A percentile compares a stretch with the other conserved stretches of the same genome.
phyloP scores from a whole-genome alignment of 30 jellyfish, hydroid and myxozoan species.

The Turritopsis dohrnii region DNA sequence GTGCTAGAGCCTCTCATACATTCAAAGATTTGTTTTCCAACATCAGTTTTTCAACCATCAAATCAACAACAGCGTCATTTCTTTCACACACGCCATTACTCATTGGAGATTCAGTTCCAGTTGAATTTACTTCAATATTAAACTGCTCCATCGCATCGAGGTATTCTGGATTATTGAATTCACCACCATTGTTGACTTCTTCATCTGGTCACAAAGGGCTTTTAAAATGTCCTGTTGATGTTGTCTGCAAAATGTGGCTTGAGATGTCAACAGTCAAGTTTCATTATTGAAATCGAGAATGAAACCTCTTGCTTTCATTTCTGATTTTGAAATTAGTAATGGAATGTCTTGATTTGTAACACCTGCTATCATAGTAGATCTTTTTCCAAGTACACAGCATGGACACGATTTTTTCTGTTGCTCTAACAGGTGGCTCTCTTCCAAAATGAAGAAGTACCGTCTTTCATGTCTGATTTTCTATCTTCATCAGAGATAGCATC shows the following conservation, averaged over 20 bases:
- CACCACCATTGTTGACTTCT: constrained; percentile 22
- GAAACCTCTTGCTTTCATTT: constrained; percentile 20
- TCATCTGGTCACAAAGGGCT: constrained; percentile 1
- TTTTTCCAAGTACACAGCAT: neutral
- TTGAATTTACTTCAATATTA: constrained; percentile 24
- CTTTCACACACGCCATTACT: constrained; percentile 23
- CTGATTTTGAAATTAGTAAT: constrained; percentile 18
- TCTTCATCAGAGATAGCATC: constrained; percentile 26
- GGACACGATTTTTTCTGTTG: neutral
- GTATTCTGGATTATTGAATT: constrained; percentile 31
- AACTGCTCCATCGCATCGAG: constrained; percentile 30
- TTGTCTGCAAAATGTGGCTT: constrained; percentile 15
- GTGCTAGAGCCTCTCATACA: constrained; percentile 1
- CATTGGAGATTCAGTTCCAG: constrained; percentile 30
- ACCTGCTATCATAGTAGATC: constrained; percentile 32
- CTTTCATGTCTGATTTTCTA: constrained; percentile 3
- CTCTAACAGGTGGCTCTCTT: constrained; percentile 17
- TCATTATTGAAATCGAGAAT: neutral
- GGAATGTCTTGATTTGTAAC: constrained; percentile 20
- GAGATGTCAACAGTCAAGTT: no score
- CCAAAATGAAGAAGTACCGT: constrained; percentile 26
- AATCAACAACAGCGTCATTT: constrained; percentile 28
- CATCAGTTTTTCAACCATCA: constrained; percentile 18
- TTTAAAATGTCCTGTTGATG: constrained; percentile 21
- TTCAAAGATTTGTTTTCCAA: neutral